Evolutionary conservation across 2,888 invertebrate genomes (phyloP), one percentile per base, ranked within the genome.

Genomic region (Drosophila melanocephala): DNA sequence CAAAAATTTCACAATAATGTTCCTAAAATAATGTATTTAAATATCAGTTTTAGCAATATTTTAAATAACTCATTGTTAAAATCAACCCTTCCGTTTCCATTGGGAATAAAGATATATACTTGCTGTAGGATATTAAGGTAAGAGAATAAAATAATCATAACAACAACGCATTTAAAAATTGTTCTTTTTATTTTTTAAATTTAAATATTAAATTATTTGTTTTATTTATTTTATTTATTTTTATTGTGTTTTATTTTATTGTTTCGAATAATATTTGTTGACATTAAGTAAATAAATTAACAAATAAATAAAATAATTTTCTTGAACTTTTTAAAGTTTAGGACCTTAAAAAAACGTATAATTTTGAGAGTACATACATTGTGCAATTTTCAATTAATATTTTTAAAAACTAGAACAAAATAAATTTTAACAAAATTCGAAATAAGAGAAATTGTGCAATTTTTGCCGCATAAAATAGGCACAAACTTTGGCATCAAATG

Each of bases 401-500:
- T 30, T 56, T 51, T 22, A 12, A 67, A 33, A 19, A 9, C 19
- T 47, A 26, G 22, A 7, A 4, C 30, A 30, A 64, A 50, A 37
- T 5, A 2, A 3, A 16, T 26, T 32, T 32, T 26, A 9, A 32
- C 6, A 3, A 32, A 55, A 26, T 5, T 55, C 22, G 39, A 55
- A 42, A 33, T 52, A 19, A 44, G 12, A 35, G 28, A 63, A 28
- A 52, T 47, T 52, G n/a, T 59, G 10, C 2, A 51, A 55, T 61
- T 50, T 64, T 52, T 50, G 50, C 19, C 14, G 61, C 50, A 47
- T 32, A 57, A 37, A 63, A 28, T 51, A 42, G n/a, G 37, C 16
- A 7, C 4, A 47, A 73, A 35, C 28, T 57, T 6, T 50, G 30
- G 59, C 60, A 44, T 35, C 22, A 44, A 53, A 58, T 72, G 33